A percentile compares a stretch with the other conserved stretches of the same genome.
phyloP scores from a whole-genome alignment of 2,113 vertebrate genomes.

The Hemichromis elongatus region DNA sequence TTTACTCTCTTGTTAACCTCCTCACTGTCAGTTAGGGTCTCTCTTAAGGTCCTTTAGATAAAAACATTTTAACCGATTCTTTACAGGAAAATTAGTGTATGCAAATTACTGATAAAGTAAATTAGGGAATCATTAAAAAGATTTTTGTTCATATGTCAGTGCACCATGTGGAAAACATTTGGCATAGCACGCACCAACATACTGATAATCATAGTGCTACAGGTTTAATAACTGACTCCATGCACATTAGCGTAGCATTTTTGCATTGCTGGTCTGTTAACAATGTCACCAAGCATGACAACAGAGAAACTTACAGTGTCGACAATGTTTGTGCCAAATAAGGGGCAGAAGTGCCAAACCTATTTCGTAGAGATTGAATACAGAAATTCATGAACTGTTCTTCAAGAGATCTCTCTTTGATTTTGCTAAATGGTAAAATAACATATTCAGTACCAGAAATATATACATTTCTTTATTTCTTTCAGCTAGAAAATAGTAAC shows the following conservation, averaged over 20 bases:
- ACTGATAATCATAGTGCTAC: not conserved
- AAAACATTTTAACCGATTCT: not conserved
- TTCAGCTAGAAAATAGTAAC: not conserved
- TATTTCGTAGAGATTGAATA: not conserved
- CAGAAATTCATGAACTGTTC: not conserved
- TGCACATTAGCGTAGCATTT: not conserved
- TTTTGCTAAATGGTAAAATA: too few species aligned
- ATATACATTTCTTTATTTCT: not conserved
- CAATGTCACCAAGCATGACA: not conserved
- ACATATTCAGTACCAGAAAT: not conserved
- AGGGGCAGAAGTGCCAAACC: not conserved
- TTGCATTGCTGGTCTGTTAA: not conserved
- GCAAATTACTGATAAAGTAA: not conserved
- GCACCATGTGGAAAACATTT: not conserved
- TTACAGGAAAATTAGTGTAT: not conserved
- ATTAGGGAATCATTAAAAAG: not conserved
- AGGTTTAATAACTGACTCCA: not conserved
- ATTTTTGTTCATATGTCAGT: not conserved
- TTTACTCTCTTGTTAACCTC: not conserved
- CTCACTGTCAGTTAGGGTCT: not conserved
- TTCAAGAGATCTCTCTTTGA: too few species aligned
- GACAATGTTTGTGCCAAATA: not conserved
- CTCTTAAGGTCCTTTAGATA: not conserved
- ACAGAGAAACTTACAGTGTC: not conserved
- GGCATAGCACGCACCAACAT: not conserved